Evolutionary conservation across 2,888 invertebrate species (phyloP), one percentile per base, ranked within the genome.

Genomic region (Patella pellucida): DNA sequence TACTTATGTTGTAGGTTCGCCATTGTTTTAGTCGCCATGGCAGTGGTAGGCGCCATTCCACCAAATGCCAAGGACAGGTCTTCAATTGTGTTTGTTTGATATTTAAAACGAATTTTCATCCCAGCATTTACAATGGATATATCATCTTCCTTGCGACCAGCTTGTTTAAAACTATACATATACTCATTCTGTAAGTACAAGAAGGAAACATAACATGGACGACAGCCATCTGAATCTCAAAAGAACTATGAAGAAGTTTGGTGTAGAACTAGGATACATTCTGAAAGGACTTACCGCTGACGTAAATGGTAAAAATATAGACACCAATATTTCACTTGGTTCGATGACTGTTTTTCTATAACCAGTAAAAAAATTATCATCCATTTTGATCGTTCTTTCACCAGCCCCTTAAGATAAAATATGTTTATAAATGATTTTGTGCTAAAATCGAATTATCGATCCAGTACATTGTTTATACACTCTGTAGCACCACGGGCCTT

Each of bases 111-210:
- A 0, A 97, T 93, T 87, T 94, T 94, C 81, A 97, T 93, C 4
- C 91, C 92, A 76, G 95, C 94, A 86, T 97, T 98, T 0, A 98
- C 98, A 84, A 98, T 97, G 2, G 98, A 96, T 83, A 98, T 98
- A 89, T 98, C 98, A 89, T 98, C 98, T 85, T 98, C 98, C 75
- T 96, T 93, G 78, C 98, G 92, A 86, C 95, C 94, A 0, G 98
- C 95, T 93, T 98, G 98, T 90, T 98, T 98, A 88, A 95, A 97
- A 0, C 87, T 87, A 95, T 95, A 85, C 94, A 93, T 86, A 96
- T 94, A 91, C 94, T 95, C 92, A 80, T 83, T 81, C 87, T 87
- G 77, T 14, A 81, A 79, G 23, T 31, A 31, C 4, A 31, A 5
- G 31, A 5, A 5, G 4, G 5, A 31, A 31, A 31, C 4, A 31